phyloP scores from a whole-genome alignment of 1,140 invertebrate species.

The Rhagoletis pomonella region DNA sequence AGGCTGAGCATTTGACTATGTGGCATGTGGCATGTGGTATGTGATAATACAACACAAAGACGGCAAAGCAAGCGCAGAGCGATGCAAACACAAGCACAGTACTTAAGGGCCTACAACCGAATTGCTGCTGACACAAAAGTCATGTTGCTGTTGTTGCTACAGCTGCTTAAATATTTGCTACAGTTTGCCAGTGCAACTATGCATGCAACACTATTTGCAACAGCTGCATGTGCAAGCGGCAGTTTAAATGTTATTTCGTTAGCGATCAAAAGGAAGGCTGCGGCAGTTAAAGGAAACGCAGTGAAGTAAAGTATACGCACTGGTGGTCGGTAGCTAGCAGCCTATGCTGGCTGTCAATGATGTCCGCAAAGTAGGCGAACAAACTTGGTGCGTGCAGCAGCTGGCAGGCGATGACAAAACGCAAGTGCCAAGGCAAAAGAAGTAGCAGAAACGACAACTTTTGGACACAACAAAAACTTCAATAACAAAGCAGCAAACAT shows the following conservation, averaged over 20 bases:
- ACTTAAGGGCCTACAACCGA: slow-evolving; percentile 13
- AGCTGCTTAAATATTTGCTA: neutral
- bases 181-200: neutral
- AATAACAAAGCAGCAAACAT: too few relatives aligned
- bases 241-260: neutral
- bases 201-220: neutral
- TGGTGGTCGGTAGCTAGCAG: neutral
- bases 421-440: neutral
- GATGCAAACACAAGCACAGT: neutral
- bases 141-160: neutral
- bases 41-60: neutral
- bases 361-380: slow-evolving; percentile 19
- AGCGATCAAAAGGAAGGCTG: neutral
- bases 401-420: neutral
- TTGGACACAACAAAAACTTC: neutral
- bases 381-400: too few relatives aligned
- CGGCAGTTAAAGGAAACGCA: neutral
- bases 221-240: neutral
- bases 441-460: neutral
- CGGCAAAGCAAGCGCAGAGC: neutral
- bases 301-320: slow-evolving; percentile 38
- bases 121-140: neutral
- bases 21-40: neutral
- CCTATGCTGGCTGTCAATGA: neutral
- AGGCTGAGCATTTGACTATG: neutral